Percentiles rank a stretch among this genome's conserved stretches.
Conservation (phyloP, 2,113 vertebrate species). For the Platichthys flesus region DNA sequence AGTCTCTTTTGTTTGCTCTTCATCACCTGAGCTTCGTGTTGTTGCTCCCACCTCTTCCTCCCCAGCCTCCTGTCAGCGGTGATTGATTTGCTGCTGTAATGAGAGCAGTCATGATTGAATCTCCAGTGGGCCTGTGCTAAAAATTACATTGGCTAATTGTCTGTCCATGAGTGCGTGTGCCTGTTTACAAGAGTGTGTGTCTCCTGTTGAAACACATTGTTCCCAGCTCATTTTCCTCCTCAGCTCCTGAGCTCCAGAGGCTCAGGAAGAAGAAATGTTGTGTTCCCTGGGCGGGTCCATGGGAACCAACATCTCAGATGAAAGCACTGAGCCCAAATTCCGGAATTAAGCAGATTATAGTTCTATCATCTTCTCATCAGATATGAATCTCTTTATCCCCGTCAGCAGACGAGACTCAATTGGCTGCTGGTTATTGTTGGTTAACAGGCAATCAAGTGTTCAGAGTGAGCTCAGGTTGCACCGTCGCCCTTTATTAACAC, state of each 20-base stretch:
- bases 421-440: slow-evolving; percentile 56
- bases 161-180: slow-evolving; percentile 4
- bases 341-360: slow-evolving; percentile 69
- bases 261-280: slow-evolving; percentile 61
- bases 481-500: neutral
- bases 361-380: slow-evolving; percentile 57
- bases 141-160: slow-evolving; percentile 53
- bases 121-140: slow-evolving; percentile 61
- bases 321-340: slow-evolving; percentile 65
- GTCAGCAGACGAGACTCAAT: slow-evolving; percentile 40
- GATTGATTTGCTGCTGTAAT: slow-evolving; percentile 70
- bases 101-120: slow-evolving; percentile 68
- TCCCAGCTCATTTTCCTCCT: slow-evolving; percentile 58
- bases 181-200: neutral
- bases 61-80: slow-evolving; percentile 35
- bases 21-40: slow-evolving; percentile 26
- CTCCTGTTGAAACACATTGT: slow-evolving; percentile 68
- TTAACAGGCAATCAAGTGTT: slow-evolving; percentile 43
- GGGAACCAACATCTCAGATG: slow-evolving; percentile 51
- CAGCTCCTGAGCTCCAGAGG: slow-evolving; percentile 63
- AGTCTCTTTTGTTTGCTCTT: slow-evolving; percentile 42
- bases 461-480: slow-evolving; percentile 25
- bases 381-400: slow-evolving; percentile 66
- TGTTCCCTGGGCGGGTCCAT: slow-evolving; percentile 64
- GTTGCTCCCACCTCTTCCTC: slow-evolving; percentile 38